These are phyloP conservation scores for Ptycholaimellus sp. DNA, from an alignment of 2,888 invertebrate genomes.

Conservation along the genomic window DNA sequence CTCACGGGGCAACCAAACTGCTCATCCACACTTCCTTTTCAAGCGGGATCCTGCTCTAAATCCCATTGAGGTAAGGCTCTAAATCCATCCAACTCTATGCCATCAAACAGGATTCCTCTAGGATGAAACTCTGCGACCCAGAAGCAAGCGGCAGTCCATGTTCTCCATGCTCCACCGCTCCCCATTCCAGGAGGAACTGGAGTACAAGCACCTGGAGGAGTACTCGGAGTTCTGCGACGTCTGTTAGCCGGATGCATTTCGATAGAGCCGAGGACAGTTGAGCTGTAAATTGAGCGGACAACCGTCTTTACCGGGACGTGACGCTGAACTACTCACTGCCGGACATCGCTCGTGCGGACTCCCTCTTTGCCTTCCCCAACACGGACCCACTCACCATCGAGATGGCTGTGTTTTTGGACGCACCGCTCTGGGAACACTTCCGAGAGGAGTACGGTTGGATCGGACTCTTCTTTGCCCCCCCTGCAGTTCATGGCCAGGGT, in stretches of 20 bases:
- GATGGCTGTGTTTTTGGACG: slow-evolving; percentile 21
- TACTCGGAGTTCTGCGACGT: slow-evolving; percentile 21
- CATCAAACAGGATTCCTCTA: no score
- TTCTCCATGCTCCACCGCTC: no score
- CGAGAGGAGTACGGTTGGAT: slow-evolving; percentile 11
- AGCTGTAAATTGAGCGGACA: neutral
- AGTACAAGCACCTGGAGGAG: neutral
- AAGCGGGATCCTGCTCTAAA: neutral
- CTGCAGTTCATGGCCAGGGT: neutral
- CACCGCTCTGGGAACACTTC: slow-evolving; percentile 22
- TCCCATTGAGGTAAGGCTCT: neutral
- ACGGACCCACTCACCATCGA: slow-evolving; percentile 23
- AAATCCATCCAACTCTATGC: no score
- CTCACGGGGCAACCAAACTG: neutral
- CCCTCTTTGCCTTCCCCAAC: slow-evolving; percentile 22
- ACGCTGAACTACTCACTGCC: slow-evolving; percentile 20
- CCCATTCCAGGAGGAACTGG: no score
- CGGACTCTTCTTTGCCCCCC: neutral
- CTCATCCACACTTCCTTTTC: slow-evolving; percentile 1
- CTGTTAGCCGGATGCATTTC: slow-evolving; percentile 15
- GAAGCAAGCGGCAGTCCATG: no score
- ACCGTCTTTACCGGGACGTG: neutral
- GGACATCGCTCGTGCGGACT: slow-evolving; percentile 18
- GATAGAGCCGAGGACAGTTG: slow-evolving; percentile 6
- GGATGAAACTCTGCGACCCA: no score